These are phyloP conservation scores for Hypanus sabinus DNA, from an alignment of 2,113 vertebrate species.

Conservation along the genomic window DNA sequence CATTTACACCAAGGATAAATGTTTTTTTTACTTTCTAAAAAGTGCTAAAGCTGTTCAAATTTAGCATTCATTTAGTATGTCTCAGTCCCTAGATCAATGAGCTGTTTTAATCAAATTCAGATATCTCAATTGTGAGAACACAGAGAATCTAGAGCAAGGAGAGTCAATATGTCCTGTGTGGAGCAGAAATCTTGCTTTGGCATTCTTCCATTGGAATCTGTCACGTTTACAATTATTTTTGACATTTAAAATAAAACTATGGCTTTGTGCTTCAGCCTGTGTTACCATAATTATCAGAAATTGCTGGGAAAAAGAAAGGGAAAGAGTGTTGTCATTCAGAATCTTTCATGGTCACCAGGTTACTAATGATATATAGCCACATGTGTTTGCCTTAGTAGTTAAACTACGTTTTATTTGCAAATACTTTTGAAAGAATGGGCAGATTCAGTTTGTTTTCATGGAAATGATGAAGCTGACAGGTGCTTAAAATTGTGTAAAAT, in stretches of 20 bases:
- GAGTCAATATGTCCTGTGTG: not conserved
- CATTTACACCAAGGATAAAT: not conserved
- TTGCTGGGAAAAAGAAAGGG: not conserved
- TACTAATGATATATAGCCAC: no score
- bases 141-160: not conserved
- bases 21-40: not conserved
- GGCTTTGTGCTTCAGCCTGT: not conserved
- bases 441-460: no score
- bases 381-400: not conserved
- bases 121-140: slow-evolving; percentile 19
- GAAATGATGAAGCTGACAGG: no score
- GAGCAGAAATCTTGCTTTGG: slow-evolving; percentile 4
- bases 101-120: not conserved
- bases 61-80: not conserved
- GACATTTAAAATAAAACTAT: slow-evolving; percentile 27
- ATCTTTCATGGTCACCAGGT: not conserved
- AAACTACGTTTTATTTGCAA: not conserved
- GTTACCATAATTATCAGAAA: slow-evolving; percentile 22
- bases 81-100: not conserved
- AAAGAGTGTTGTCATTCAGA: not conserved
- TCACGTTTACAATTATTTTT: slow-evolving; percentile 28
- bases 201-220: slow-evolving; percentile 16
- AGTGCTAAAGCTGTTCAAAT: not conserved
- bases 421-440: no score
- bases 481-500: no score